These are phyloP conservation scores for Bergia sp. DNA, from an alignment of 92 coral and sea anemone species.

Conservation along the genomic window DNA sequence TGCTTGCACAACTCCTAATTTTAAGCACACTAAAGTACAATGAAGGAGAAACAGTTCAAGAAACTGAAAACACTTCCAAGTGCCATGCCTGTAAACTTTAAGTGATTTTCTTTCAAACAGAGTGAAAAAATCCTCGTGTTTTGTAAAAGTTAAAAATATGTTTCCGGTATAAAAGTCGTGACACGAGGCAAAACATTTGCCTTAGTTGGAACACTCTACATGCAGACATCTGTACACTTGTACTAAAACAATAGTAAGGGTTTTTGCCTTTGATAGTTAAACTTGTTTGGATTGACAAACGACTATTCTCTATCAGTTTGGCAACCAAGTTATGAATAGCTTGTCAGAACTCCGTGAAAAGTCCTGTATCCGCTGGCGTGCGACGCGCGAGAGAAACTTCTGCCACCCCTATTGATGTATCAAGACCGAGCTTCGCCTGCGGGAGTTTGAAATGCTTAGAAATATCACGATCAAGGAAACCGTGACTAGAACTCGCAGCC, in stretches of 20 bases:
- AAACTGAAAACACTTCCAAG: not conserved
- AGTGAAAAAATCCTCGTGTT: not conserved
- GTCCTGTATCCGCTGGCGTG: not conserved
- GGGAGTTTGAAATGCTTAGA: constrained; percentile 4
- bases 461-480: constrained; percentile 2
- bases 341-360: not conserved
- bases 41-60: not conserved
- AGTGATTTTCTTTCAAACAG: not conserved
- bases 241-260: not conserved
- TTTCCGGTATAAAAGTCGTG: not conserved
- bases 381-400: not conserved
- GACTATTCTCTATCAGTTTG: not conserved
- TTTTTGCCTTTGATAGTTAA: too few species aligned
- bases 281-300: not conserved
- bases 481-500: not conserved
- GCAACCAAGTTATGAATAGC: not conserved
- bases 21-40: too few species aligned
- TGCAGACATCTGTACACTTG: not conserved
- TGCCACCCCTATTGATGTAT: not conserved
- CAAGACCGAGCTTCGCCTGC: constrained; percentile 9
- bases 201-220: not conserved
- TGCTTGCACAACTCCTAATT: too few species aligned
- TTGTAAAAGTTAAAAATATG: not conserved
- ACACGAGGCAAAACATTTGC: not conserved
- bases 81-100: not conserved